Conservation (phyloP, 2,888 invertebrate species). For the Amaurobius ferox region DNA sequence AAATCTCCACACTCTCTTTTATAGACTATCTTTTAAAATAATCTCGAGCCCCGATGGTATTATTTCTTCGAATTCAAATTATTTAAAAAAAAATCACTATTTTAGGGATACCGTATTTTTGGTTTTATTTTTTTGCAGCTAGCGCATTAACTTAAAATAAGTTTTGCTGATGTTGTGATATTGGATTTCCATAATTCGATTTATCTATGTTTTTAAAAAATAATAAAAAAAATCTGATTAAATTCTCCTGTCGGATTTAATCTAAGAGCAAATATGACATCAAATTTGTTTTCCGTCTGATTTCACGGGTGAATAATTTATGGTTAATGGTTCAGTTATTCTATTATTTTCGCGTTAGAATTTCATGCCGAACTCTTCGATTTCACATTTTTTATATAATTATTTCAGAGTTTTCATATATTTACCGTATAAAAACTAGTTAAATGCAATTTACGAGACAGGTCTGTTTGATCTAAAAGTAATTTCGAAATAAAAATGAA, state of each 20-base stretch:
- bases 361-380: too few relatives aligned
- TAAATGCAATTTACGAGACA: too few relatives aligned
- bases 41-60: slow-evolving; percentile 52
- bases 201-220: slow-evolving; percentile 11
- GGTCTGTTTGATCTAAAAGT: too few relatives aligned
- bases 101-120: background rate
- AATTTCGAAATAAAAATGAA: too few relatives aligned
- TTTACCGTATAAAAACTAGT: too few relatives aligned
- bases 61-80: slow-evolving; percentile 42
- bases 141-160: slow-evolving; percentile 53
- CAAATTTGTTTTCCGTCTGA: slow-evolving; percentile 14
- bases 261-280: slow-evolving; percentile 41
- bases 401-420: too few relatives aligned
- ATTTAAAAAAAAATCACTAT: background rate
- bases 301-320: slow-evolving; percentile 3
- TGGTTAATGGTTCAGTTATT: background rate
- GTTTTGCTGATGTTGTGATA: slow-evolving; percentile 42
- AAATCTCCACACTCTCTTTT: slow-evolving; percentile 8
- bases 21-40: slow-evolving; percentile 30
- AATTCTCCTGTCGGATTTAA: slow-evolving; percentile 42
- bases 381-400: too few relatives aligned
- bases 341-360: background rate
- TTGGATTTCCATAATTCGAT: slow-evolving; percentile 62
- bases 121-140: slow-evolving; percentile 17
- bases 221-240: slow-evolving; percentile 45